Conservation (phyloP, 2,113 vertebrate genomes). For the Tachysurus fulvidraco region DNA sequence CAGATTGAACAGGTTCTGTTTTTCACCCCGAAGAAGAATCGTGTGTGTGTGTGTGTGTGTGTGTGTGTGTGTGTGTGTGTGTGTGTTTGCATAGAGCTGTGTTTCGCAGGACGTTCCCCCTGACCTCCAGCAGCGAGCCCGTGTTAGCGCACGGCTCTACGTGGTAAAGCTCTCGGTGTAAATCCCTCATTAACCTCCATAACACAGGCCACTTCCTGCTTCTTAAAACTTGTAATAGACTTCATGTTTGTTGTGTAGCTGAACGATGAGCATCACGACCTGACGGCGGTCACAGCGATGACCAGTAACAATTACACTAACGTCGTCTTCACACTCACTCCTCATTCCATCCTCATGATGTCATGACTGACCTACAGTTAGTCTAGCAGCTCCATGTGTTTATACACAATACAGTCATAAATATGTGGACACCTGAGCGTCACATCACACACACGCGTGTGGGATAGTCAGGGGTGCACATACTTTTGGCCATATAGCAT, state of each 20-base stretch:
- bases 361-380: not conserved
- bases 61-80: not conserved
- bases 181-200: constrained; percentile 65
- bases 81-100: constrained; percentile 65
- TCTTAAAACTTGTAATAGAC: not conserved
- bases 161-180: constrained; percentile 68
- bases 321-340: not conserved
- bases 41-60: no score
- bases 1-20: not conserved
- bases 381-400: not conserved
- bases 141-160: constrained; percentile 67
- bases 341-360: constrained; percentile 1
- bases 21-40: not conserved
- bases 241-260: not conserved
- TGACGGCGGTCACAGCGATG: not conserved
- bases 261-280: not conserved
- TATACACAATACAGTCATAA: not conserved
- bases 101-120: constrained; percentile 68
- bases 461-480: not conserved
- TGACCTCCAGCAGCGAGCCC: constrained; percentile 72
- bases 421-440: not conserved
- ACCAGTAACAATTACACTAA: not conserved
- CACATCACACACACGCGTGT: not conserved
- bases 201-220: not conserved
- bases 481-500: not conserved